Percentiles rank a stretch among this genome's conserved stretches.
Evolutionary conservation across 2,797 vertebrate genomes (phyloP).

Genomic region (Crenuchus spilurus): DNA sequence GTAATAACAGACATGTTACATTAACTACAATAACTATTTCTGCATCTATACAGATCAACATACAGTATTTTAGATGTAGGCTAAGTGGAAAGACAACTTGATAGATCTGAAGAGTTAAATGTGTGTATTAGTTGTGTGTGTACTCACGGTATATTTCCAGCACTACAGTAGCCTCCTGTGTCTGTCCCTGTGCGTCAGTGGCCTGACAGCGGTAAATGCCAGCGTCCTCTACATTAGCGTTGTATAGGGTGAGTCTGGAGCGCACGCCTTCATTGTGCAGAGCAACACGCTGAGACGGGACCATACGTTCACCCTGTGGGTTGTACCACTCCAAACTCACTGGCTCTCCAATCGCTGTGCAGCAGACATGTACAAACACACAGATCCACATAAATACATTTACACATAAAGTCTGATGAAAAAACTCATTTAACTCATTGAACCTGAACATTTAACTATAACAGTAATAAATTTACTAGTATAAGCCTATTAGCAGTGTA

Average conservation of each 20-base stretch:
- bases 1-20: too few relatives aligned
- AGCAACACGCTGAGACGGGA: slow-evolving; percentile 84
- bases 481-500: too few relatives aligned
- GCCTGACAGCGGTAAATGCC: slow-evolving; percentile 97
- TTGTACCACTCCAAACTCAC: slow-evolving; percentile 94
- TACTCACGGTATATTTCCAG: slow-evolving; percentile 97
- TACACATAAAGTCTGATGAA: not conserved
- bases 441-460: too few relatives aligned
- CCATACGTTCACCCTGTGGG: slow-evolving; percentile 92
- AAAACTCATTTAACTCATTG: too few relatives aligned
- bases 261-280: slow-evolving; percentile 89
- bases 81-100: too few relatives aligned
- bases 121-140: slow-evolving; percentile 2
- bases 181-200: slow-evolving; percentile 85
- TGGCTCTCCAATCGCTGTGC: slow-evolving; percentile 90
- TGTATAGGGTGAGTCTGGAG: slow-evolving; percentile 94
- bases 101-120: too few relatives aligned
- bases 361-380: not conserved
- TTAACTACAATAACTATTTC: too few relatives aligned
- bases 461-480: too few relatives aligned
- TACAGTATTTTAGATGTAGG: too few relatives aligned
- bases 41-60: too few relatives aligned
- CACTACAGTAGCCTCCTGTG: slow-evolving; percentile 93
- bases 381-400: not conserved
- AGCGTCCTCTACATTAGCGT: slow-evolving; percentile 94